A percentile compares a stretch with the other conserved stretches of the same genome.
Evolutionary conservation across 2,797 vertebrate genomes (phyloP).

Genomic region (Urosaurus nigricauda): DNA sequence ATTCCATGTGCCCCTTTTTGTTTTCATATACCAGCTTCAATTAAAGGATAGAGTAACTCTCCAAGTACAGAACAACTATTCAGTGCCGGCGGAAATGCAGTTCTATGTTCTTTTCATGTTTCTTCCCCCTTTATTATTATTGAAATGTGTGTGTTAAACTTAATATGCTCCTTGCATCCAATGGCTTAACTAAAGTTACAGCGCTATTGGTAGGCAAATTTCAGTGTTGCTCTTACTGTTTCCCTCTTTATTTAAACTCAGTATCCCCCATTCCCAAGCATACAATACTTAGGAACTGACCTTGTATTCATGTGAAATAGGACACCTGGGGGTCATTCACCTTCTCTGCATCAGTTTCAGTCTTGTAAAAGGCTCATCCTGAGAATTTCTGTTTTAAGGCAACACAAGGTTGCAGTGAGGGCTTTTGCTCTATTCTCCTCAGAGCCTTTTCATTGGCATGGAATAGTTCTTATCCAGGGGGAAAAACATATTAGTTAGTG

Average conservation of each 20-base stretch:
- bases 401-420: slow-evolving; percentile 39
- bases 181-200: slow-evolving; percentile 41
- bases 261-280: slow-evolving; percentile 30
- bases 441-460: slow-evolving; percentile 39
- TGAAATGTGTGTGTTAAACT: slow-evolving; percentile 57
- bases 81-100: slow-evolving; percentile 45
- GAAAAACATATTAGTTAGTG: neutral
- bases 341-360: slow-evolving; percentile 52
- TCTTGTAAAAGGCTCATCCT: slow-evolving; percentile 30
- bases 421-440: slow-evolving; percentile 31
- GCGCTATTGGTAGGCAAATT: slow-evolving; percentile 4
- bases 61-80: slow-evolving; percentile 57
- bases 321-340: slow-evolving; percentile 38
- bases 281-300: slow-evolving; percentile 45
- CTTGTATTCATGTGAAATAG: slow-evolving; percentile 56
- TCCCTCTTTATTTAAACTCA: slow-evolving; percentile 63
- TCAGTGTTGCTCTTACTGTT: slow-evolving; percentile 22
- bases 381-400: slow-evolving; percentile 40
- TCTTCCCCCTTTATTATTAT: slow-evolving; percentile 52
- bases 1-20: slow-evolving; percentile 7
- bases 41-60: slow-evolving; percentile 66
- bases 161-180: slow-evolving; percentile 37
- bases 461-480: slow-evolving; percentile 41
- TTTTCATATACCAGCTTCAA: slow-evolving; percentile 52
- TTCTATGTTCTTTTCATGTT: slow-evolving; percentile 50